Conservation (phyloP, 2,888 invertebrate species). For the Epiblema foenella region DNA sequence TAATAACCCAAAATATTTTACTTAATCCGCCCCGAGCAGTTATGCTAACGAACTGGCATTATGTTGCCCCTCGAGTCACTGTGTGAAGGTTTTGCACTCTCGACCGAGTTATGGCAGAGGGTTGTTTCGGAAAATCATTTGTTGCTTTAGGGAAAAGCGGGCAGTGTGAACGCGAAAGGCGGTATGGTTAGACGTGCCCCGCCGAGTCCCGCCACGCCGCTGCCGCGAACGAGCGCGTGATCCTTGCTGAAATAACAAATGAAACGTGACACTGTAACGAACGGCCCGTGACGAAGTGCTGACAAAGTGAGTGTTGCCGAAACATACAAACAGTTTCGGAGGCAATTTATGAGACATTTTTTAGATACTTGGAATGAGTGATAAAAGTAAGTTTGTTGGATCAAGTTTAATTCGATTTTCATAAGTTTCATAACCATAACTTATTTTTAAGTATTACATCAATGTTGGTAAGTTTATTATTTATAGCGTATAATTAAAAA, state of each 20-base stretch:
- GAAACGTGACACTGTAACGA: slow-evolving; percentile 52
- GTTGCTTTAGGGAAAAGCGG: slow-evolving; percentile 73
- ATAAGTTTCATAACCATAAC: too few relatives aligned
- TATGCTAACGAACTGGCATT: slow-evolving; percentile 82
- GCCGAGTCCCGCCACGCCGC: neutral
- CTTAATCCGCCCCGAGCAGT: slow-evolving; percentile 65
- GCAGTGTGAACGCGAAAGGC: slow-evolving; percentile 52
- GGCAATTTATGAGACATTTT: slow-evolving; percentile 67
- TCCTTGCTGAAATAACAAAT: slow-evolving; percentile 53
- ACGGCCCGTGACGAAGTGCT: slow-evolving; percentile 32
- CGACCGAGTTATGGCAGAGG: slow-evolving; percentile 78
- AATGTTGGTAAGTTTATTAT: too few relatives aligned
- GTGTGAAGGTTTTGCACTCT: slow-evolving; percentile 83
- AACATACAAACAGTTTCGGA: slow-evolving; percentile 46
- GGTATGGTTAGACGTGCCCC: slow-evolving; percentile 52
- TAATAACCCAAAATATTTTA: slow-evolving; percentile 77
- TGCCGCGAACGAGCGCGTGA: slow-evolving; percentile 51
- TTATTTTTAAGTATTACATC: too few relatives aligned
- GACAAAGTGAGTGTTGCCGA: slow-evolving; percentile 18
- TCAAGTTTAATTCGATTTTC: slow-evolving; percentile 14
- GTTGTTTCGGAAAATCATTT: slow-evolving; percentile 80
- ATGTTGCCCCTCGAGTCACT: slow-evolving; percentile 80
- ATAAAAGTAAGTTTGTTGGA: slow-evolving; percentile 70
- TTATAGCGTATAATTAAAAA: too few relatives aligned
- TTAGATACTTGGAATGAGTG: slow-evolving; percentile 76